Evolutionary conservation across 2,888 invertebrate genomes (phyloP), one percentile per base, ranked within the genome.

Genomic region (Oxycera nigricornis): DNA sequence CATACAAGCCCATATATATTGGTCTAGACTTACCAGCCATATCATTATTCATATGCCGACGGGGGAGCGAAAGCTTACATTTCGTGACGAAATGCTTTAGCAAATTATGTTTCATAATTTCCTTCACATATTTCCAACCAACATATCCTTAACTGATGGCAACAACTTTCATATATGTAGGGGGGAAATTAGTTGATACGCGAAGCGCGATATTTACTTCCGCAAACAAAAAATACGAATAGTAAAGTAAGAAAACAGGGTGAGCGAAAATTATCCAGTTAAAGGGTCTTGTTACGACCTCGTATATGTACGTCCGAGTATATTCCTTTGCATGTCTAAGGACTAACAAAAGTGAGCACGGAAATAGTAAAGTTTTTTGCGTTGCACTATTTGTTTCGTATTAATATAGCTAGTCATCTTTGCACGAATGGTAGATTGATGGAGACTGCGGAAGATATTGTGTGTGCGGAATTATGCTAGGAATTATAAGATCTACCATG

Each of bases 31-130:
- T 22, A n/a, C 65, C 22, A 2, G 6, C 41, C 39, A 65, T 24
- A 65, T 11, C 46, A 46, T 30, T 65, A 41, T 30, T 24, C 65
- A 20, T 41, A 65, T 65, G 65, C n/a, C 26, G 65, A 22, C 41
- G 3, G 11, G 22, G n/a, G 3, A 57, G 28, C n/a, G 31, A 11
- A 9, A 65, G 41, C 24, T 11, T 65, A 30, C 7, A 41, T 65
- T 65, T 65, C 65, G 65, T 65, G 41, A 65, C 65, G 65, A 65
- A 65, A 41, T 24, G 39, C n/a, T 65, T 65, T 4, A 65, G 4
- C 65, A 65, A 65, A 65, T 65, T 65, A 65, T 30, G 41, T 65
- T 65, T 65, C 65, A 65, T 65, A 65, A 65, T 65, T 65, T 65
- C 24, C 61, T n/a, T 55, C 22, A 55, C 55, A 22, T n/a, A 46